Evolutionary conservation across 2,888 invertebrate genomes (phyloP).

Genomic region (Glaucopsyche alexis): DNA sequence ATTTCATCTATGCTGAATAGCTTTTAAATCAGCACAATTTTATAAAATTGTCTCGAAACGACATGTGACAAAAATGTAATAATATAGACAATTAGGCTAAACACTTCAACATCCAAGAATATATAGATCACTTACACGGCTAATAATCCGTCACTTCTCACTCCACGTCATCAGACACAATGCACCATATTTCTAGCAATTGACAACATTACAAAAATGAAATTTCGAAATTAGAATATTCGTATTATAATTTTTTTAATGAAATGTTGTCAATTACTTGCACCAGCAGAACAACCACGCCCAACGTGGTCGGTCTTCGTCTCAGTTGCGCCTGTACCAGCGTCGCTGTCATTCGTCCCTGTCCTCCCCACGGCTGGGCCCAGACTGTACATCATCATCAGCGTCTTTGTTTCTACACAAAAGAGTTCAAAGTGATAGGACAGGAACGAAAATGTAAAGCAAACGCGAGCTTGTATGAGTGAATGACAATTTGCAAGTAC

Average conservation of each 20-base stretch:
- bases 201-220: neutral
- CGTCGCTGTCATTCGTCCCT: slow-evolving; percentile 28
- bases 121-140: neutral
- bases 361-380: slow-evolving; percentile 25
- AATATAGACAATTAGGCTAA: neutral
- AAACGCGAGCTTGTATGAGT: neutral
- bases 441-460: neutral
- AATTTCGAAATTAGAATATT: neutral
- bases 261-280: slow-evolving; percentile 5
- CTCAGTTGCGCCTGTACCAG: slow-evolving; percentile 18
- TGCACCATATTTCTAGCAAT: neutral
- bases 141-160: neutral
- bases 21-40: neutral
- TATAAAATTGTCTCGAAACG: neutral
- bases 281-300: slow-evolving; percentile 18
- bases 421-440: neutral
- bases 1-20: neutral
- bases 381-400: slow-evolving; percentile 11
- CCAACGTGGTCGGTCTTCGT: neutral
- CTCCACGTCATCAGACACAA: neutral
- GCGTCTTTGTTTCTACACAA: slow-evolving; percentile 27
- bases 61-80: neutral
- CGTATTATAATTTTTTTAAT: neutral
- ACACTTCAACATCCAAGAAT: neutral
- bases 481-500: neutral